These are phyloP conservation scores for Oncorhynchus gorbuscha DNA, from an alignment of 2,113 vertebrate species.

Conservation along the genomic window DNA sequence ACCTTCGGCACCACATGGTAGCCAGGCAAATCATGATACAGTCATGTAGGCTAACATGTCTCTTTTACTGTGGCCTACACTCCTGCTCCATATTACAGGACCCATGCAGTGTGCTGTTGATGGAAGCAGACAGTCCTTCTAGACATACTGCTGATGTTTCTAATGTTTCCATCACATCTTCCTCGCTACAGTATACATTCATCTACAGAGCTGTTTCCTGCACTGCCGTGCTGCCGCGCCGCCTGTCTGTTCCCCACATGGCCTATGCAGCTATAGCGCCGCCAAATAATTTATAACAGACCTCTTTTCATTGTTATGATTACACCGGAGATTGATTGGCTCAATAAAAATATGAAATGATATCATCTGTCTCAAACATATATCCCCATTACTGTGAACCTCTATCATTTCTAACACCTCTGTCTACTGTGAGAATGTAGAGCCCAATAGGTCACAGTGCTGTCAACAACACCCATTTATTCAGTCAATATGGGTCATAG, in stretches of 20 bases:
- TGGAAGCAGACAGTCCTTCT: constrained; percentile 14
- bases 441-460: too few species aligned
- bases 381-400: background rate
- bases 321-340: background rate
- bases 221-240: background rate
- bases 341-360: background rate
- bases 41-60: background rate
- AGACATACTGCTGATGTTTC: constrained; percentile 24
- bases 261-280: background rate
- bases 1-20: constrained; percentile 19
- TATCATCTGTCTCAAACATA: background rate
- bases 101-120: constrained; percentile 16
- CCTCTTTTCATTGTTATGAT: constrained; percentile 7
- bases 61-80: constrained; percentile 16
- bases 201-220: constrained; percentile 5
- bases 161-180: constrained; percentile 27
- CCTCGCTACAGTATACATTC: constrained; percentile 20
- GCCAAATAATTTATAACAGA: background rate
- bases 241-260: constrained; percentile 3
- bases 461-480: background rate
- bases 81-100: constrained; percentile 20
- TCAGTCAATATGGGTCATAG: background rate
- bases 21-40: constrained; percentile 27
- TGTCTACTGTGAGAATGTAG: too few species aligned
- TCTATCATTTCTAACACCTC: background rate